Conservation (phyloP, 2,797 vertebrate species). For the Parotocinclus haroldoi region DNA sequence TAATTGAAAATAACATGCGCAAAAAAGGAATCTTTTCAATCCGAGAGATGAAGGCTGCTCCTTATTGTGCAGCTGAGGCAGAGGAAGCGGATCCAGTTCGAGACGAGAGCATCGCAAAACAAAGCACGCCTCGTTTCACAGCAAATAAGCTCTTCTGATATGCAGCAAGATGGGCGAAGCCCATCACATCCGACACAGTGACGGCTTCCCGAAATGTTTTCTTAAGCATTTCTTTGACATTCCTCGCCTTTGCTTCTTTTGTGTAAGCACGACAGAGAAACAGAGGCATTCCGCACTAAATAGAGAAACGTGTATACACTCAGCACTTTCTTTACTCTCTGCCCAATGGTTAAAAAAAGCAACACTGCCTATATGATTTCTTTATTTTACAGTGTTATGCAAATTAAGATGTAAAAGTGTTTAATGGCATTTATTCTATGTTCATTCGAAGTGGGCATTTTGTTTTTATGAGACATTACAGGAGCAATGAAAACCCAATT, state of each 20-base stretch:
- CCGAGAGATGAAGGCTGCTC: conserved; percentile 53
- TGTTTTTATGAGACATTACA: too few species aligned
- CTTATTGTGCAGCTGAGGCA: conserved; percentile 54
- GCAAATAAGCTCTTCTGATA: conserved; percentile 55
- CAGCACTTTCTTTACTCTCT: conserved; percentile 15
- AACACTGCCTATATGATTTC: too few species aligned
- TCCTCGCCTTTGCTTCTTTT: conserved; percentile 11
- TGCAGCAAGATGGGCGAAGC: conserved; percentile 50
- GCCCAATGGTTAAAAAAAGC: too few species aligned
- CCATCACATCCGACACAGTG: conserved; percentile 45
- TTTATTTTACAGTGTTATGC: too few species aligned
- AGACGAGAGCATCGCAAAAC: conserved; percentile 60
- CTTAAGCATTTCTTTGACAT: conserved; percentile 26
- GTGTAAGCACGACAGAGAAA: conserved; percentile 21
- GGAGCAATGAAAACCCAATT: too few species aligned
- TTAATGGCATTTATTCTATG: too few species aligned
- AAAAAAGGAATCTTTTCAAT: conserved; percentile 67
- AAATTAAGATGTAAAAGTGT: too few species aligned
- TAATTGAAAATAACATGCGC: conserved; percentile 60
- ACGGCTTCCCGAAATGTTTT: conserved; percentile 40
- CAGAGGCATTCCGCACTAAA: conserved; percentile 26
- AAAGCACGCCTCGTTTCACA: conserved; percentile 59
- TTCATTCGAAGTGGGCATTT: too few species aligned
- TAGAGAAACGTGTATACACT: conserved; percentile 23
- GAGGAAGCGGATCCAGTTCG: conserved; percentile 41